Conservation (phyloP, 2,888 invertebrate genomes). For the Dicycla oo region DNA sequence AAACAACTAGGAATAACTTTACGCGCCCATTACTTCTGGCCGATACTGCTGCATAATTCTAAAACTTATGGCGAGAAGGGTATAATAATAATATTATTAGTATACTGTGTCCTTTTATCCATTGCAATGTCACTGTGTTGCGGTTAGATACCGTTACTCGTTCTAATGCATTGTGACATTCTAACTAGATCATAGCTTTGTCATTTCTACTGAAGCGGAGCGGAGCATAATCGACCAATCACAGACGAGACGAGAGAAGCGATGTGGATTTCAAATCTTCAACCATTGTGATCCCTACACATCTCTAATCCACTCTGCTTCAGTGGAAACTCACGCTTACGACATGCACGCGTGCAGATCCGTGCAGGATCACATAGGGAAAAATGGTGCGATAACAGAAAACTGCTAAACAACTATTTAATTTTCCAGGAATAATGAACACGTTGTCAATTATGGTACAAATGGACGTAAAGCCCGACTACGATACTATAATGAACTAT, state of each 20-base stretch:
- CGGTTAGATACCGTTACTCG: too few relatives aligned
- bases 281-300: background rate
- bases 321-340: background rate
- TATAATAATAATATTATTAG: too few relatives aligned
- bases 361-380: background rate
- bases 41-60: slow-evolving; percentile 88
- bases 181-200: background rate
- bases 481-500: slow-evolving; percentile 89
- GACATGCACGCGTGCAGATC: background rate
- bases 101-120: too few relatives aligned
- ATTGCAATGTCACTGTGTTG: too few relatives aligned
- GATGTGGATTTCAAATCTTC: background rate
- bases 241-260: background rate
- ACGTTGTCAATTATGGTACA: slow-evolving; percentile 88
- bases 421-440: slow-evolving; percentile 86
- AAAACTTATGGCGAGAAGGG: slow-evolving; percentile 89
- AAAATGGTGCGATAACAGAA: background rate
- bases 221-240: background rate
- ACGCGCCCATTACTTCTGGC: slow-evolving; percentile 93
- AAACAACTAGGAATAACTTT: slow-evolving; percentile 81
- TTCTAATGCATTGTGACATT: too few relatives aligned
- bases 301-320: background rate
- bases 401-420: background rate
- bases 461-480: slow-evolving; percentile 89
- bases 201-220: background rate